Conservation (phyloP, 2,113 vertebrate genomes). For the Charina bottae region DNA sequence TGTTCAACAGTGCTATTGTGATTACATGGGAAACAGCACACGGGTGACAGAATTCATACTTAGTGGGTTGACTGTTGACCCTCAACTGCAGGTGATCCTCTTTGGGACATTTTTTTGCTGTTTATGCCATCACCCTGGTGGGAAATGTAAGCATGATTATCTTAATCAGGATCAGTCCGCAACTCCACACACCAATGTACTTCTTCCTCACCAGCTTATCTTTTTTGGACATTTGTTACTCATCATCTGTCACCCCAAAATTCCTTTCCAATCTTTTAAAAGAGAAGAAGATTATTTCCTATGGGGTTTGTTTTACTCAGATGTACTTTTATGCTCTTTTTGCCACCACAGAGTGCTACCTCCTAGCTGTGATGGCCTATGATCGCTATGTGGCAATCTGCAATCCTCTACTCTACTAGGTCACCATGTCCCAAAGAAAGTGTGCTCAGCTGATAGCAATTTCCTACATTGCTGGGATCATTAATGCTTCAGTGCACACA, state of each 20-base stretch:
- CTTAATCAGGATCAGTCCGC: slow-evolving; percentile 13
- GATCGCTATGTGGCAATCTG: neutral
- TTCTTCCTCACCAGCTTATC: slow-evolving; percentile 63
- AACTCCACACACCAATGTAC: slow-evolving; percentile 40
- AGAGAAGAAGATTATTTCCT: slow-evolving; percentile 29
- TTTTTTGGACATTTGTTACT: slow-evolving; percentile 25
- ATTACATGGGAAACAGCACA: slow-evolving; percentile 6
- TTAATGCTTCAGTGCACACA: slow-evolving; percentile 24
- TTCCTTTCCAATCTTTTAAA: slow-evolving; percentile 17
- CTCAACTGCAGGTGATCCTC: neutral
- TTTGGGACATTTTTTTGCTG: neutral
- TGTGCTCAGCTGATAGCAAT: slow-evolving; percentile 1
- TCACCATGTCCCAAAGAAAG: slow-evolving; percentile 19
- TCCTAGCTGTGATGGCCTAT: slow-evolving; percentile 28
- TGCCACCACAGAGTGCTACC: slow-evolving; percentile 28
- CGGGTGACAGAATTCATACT: slow-evolving; percentile 22
- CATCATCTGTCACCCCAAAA: slow-evolving; percentile 28
- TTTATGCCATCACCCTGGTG: neutral
- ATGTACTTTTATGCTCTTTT: slow-evolving; percentile 21
- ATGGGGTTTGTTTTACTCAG: slow-evolving; percentile 25
- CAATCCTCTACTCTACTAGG: slow-evolving; percentile 14
- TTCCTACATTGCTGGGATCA: neutral
- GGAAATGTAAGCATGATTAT: neutral
- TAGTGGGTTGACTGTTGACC: slow-evolving; percentile 1
- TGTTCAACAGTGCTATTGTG: neutral